Evolutionary conservation across 2,113 vertebrate genomes (phyloP).

Genomic region (Anolis sagrei): DNA sequence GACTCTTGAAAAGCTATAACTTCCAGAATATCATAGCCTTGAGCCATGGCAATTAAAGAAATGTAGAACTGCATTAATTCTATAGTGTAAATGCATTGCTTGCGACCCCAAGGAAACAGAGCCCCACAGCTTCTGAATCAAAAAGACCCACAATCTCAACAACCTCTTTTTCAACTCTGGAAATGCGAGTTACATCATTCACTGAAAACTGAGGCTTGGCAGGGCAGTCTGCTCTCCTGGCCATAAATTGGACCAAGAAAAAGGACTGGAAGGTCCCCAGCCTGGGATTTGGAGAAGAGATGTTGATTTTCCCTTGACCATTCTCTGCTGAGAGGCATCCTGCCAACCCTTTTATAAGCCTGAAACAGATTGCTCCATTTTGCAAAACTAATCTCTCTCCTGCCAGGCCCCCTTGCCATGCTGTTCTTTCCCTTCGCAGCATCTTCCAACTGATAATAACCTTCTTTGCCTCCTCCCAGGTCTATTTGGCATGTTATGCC

Average conservation of each 20-base stretch:
- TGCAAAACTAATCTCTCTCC: neutral
- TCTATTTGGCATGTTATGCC: neutral
- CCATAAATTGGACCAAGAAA: neutral
- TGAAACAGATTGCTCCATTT: constrained; percentile 9
- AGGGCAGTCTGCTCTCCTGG: neutral
- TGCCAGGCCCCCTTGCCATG: constrained; percentile 1
- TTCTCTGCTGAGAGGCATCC: neutral
- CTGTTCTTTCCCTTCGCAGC: constrained; percentile 62
- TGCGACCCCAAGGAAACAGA: neutral
- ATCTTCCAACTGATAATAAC: constrained; percentile 58
- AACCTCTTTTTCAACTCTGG: neutral
- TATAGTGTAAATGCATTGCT: no score
- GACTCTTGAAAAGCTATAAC: no score
- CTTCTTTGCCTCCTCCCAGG: constrained; percentile 40
- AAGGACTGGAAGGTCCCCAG: constrained; percentile 36
- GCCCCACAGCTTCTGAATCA: neutral
- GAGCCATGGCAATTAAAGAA: no score
- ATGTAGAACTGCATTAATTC: no score
- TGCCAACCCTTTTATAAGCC: constrained; percentile 1
- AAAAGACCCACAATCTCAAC: neutral
- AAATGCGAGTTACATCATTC: neutral
- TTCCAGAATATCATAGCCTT: no score
- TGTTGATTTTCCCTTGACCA: neutral
- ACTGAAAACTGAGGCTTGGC: neutral
- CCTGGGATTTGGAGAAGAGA: neutral